Percentiles rank a stretch among this genome's conserved stretches.
phyloP scores from a whole-genome alignment of 2,888 invertebrate genomes.

The Bellardia pandia region DNA sequence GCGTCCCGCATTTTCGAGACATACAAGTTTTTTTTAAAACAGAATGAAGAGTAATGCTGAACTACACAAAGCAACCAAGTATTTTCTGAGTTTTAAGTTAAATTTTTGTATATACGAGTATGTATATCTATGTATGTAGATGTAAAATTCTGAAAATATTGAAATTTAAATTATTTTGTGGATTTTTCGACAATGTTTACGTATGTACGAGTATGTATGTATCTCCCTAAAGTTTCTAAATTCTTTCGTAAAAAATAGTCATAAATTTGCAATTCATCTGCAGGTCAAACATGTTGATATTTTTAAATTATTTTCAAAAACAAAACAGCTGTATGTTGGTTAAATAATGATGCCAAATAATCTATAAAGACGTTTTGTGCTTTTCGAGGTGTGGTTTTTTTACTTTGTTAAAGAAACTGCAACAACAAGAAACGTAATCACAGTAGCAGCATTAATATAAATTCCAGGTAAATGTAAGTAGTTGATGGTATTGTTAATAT shows the following conservation, averaged over 20 bases:
- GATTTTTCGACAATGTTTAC: too few species aligned
- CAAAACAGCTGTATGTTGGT: not conserved
- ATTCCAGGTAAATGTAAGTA: constrained; percentile 44
- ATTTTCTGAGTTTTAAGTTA: too few species aligned
- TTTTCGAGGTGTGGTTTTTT: constrained; percentile 54
- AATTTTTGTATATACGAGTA: too few species aligned
- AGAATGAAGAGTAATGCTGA: too few species aligned
- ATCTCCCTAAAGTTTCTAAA: not conserved
- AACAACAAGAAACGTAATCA: constrained; percentile 29
- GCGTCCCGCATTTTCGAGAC: too few species aligned
- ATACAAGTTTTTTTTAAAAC: too few species aligned
- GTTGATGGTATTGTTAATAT: constrained; percentile 13
- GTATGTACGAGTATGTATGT: not conserved
- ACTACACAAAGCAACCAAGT: too few species aligned
- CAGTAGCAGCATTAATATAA: constrained; percentile 33
- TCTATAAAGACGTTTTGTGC: constrained; percentile 16
- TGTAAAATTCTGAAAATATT: too few species aligned
- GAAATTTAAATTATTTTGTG: too few species aligned
- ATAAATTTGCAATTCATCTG: constrained; percentile 36
- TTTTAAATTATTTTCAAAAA: not conserved
- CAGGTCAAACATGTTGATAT: constrained; percentile 50
- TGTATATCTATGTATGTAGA: too few species aligned
- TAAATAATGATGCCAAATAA: constrained; percentile 64
- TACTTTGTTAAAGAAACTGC: not conserved
- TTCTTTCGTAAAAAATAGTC: constrained; percentile 3